Percentiles rank a stretch among this genome's conserved stretches.
Conservation (phyloP, 2,888 invertebrate species). For the Apamea crenata region DNA sequence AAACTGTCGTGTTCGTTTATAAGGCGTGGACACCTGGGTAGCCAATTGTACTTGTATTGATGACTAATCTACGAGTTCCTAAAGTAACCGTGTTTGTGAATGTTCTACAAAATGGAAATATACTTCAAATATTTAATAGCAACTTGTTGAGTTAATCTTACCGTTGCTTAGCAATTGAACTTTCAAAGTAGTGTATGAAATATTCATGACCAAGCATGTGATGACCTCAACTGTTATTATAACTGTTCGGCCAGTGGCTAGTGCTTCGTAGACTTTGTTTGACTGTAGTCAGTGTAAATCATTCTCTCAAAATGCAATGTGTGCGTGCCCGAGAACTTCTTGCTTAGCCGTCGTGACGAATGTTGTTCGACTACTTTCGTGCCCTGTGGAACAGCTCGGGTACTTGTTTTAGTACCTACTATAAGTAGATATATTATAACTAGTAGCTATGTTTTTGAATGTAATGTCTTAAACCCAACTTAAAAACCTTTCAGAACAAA, state of each 20-base stretch:
- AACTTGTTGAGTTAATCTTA: slow-evolving; percentile 56
- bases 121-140: slow-evolving; percentile 62
- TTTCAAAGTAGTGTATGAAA: slow-evolving; percentile 73
- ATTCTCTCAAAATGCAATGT: slow-evolving; percentile 60
- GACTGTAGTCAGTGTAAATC: slow-evolving; percentile 46
- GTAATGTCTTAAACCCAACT: neutral
- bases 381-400: slow-evolving; percentile 40
- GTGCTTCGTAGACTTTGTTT: slow-evolving; percentile 43
- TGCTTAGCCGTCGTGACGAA: slow-evolving; percentile 69
- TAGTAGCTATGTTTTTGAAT: neutral
- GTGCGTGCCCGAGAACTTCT: slow-evolving; percentile 64
- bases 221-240: slow-evolving; percentile 79
- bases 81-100: slow-evolving; percentile 38
- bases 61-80: slow-evolving; percentile 57
- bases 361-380: slow-evolving; percentile 68
- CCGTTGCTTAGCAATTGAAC: slow-evolving; percentile 64
- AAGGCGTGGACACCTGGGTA: slow-evolving; percentile 27
- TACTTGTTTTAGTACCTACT: slow-evolving; percentile 9
- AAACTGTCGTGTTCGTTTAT: slow-evolving; percentile 5
- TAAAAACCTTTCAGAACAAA: slow-evolving; percentile 10
- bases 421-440: slow-evolving; percentile 23
- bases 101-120: slow-evolving; percentile 42
- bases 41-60: slow-evolving; percentile 30
- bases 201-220: slow-evolving; percentile 76
- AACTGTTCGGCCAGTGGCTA: slow-evolving; percentile 73